These are phyloP conservation scores for Cyanoliseus patagonus DNA, from an alignment of 2,113 vertebrate species.

Conservation along the genomic window DNA sequence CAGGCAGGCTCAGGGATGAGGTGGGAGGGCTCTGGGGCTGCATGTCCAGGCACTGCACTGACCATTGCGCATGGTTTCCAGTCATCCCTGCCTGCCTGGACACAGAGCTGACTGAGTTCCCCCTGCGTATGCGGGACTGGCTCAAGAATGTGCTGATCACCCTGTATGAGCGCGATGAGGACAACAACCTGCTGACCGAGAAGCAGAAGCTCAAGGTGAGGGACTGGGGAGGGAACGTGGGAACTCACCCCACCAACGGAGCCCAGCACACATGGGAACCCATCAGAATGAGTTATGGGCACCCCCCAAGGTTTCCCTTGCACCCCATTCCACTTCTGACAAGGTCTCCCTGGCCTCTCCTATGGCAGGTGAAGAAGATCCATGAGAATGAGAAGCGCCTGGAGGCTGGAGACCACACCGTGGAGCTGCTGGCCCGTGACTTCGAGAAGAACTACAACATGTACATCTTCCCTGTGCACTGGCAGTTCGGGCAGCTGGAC, in stretches of 20 bases:
- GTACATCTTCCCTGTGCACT: constrained; percentile 99
- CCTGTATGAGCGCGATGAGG: constrained; percentile 90
- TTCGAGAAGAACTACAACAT: constrained; percentile 99
- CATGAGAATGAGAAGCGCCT: constrained; percentile 96
- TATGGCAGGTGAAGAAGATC: constrained; percentile 92
- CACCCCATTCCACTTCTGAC: background rate
- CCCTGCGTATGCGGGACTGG: constrained; percentile 99
- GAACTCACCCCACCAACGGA: accelerated
- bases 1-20: background rate
- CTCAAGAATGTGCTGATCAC: constrained; percentile 98
- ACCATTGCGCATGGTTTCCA: constrained; percentile 40
- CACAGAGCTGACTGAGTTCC: constrained; percentile 91
- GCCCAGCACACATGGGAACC: background rate
- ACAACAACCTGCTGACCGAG: constrained; percentile 95
- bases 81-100: constrained; percentile 91
- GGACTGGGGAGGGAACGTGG: background rate
- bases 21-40: background rate
- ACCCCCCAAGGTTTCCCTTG: too few relatives aligned
- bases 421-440: constrained; percentile 94
- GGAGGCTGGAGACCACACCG: constrained; percentile 88
- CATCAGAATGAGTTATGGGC: background rate
- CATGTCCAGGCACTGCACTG: background rate
- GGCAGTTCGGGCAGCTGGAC: constrained; percentile 98
- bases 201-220: constrained; percentile 96
- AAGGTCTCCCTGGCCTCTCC: background rate